Evolutionary conservation across 2,113 vertebrate genomes (phyloP).

Genomic region (Trematocara zebra): DNA sequence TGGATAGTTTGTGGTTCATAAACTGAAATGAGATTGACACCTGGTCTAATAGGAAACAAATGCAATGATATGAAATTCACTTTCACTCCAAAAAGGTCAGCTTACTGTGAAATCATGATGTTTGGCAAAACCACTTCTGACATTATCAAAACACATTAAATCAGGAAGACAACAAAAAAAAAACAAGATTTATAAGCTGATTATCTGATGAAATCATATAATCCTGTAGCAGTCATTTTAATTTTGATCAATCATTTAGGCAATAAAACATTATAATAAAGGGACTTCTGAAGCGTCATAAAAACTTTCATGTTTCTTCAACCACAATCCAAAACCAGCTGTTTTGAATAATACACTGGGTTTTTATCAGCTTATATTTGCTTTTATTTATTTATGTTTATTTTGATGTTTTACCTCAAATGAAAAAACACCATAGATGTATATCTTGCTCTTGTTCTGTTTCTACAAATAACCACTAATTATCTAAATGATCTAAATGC

Average conservation of each 20-base stretch:
- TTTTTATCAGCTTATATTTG: background rate
- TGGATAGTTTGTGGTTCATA: background rate
- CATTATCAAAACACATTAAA: background rate
- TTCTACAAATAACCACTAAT: background rate
- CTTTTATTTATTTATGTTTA: background rate
- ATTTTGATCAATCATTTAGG: background rate
- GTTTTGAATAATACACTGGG: background rate
- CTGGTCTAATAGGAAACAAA: background rate
- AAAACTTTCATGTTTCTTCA: background rate
- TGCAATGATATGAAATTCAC: background rate
- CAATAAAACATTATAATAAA: background rate
- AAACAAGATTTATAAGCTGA: background rate
- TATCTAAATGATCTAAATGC: background rate
- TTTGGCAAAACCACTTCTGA: background rate
- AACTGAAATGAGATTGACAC: background rate
- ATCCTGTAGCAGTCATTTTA: background rate
- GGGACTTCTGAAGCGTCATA: background rate
- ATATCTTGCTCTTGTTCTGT: background rate
- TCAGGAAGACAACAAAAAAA: background rate
- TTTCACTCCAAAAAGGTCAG: background rate
- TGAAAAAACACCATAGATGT: background rate
- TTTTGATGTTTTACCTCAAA: background rate
- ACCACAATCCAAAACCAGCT: background rate
- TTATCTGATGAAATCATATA: background rate
- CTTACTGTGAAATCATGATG: background rate